phyloP scores from a whole-genome alignment of 2,113 vertebrate genomes.

The Neotragus moschatus region DNA sequence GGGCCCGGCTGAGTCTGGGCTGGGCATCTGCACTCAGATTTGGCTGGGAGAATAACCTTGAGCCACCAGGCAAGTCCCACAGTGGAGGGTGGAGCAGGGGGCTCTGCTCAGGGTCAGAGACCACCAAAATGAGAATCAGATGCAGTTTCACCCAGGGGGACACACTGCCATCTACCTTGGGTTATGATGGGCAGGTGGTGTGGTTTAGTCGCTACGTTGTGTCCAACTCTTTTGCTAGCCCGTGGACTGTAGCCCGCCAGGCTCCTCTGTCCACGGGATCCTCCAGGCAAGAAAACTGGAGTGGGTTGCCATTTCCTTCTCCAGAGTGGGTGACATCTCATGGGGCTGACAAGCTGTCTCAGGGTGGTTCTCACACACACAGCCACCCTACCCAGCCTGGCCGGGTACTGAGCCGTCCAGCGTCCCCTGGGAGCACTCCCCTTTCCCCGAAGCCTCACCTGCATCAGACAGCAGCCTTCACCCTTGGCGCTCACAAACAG shows the following conservation, averaged over 20 bases:
- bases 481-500: constrained; percentile 95
- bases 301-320: neutral
- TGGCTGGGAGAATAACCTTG: neutral
- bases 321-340: neutral
- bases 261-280: neutral
- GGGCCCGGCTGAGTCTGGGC: neutral
- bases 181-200: neutral
- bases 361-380: neutral
- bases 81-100: no score
- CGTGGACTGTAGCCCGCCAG: neutral
- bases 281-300: neutral
- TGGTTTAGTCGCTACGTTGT: neutral
- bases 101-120: neutral
- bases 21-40: neutral
- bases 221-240: neutral
- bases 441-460: constrained; percentile 79
- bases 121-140: neutral
- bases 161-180: neutral
- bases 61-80: neutral
- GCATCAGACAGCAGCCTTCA: constrained; percentile 95
- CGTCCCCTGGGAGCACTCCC: fast-evolving
- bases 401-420: neutral
- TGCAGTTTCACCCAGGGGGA: neutral
- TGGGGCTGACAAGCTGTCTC: no score
- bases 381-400: neutral